Conservation (phyloP, 2,797 vertebrate genomes). For the Poeciliopsis gracilis region DNA sequence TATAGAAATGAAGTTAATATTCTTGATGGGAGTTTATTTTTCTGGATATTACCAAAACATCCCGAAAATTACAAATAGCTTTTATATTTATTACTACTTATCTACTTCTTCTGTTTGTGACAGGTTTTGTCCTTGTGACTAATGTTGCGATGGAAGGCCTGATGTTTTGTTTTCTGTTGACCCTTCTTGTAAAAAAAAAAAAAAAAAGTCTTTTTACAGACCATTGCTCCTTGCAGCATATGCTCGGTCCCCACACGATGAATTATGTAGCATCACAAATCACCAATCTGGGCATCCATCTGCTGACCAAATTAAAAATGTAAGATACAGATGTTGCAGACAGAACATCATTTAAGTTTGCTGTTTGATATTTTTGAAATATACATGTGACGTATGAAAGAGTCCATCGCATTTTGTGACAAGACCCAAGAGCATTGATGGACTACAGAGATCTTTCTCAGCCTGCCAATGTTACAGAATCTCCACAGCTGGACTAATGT, state of each 20-base stretch:
- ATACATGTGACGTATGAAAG: slow-evolving; percentile 18
- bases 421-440: slow-evolving; percentile 33
- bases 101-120: neutral
- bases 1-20: slow-evolving; percentile 15
- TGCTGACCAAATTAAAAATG: slow-evolving; percentile 77
- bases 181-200: slow-evolving; percentile 44
- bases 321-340: slow-evolving; percentile 73
- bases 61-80: neutral
- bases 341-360: slow-evolving; percentile 52
- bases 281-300: slow-evolving; percentile 65
- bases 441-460: slow-evolving; percentile 23
- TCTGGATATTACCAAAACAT: slow-evolving; percentile 1
- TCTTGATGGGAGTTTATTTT: slow-evolving; percentile 4
- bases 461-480: slow-evolving; percentile 4
- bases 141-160: neutral
- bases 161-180: slow-evolving; percentile 25
- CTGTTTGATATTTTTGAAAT: slow-evolving; percentile 48
- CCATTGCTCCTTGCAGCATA: slow-evolving; percentile 54
- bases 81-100: neutral
- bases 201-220: slow-evolving; percentile 19
- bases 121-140: neutral
- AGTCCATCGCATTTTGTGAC: slow-evolving; percentile 43
- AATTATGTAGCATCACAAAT: slow-evolving; percentile 76
- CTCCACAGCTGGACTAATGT: neutral
- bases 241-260: slow-evolving; percentile 53